Evolutionary conservation across 1,140 invertebrate species (phyloP), one percentile per base, ranked within the genome.

Genomic region (Tribolium madens): DNA sequence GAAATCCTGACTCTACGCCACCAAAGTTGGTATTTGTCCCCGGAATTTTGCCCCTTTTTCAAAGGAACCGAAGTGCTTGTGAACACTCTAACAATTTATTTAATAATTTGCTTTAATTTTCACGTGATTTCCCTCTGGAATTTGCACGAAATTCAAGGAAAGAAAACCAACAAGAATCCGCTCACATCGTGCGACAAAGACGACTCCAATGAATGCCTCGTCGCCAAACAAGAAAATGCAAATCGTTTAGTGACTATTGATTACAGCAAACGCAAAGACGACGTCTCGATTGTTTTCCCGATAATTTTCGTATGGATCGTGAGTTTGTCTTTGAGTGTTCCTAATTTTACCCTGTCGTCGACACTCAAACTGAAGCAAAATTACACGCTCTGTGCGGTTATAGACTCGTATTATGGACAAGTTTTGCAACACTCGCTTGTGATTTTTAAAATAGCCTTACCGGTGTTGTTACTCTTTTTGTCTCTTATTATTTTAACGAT

Each of bases 51-150:
- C 77, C 82, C 86, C 9, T 78, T 87, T 0, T 89, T 87, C 81
- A 81, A 86, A 57, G 89, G 89, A 13, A 81, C 87, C 4, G 87
- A 87, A 81, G 85, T 89, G 6, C 86, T 90, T 57, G 80, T 86
- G 2, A 87, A 88, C n/a, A 88, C 89, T 9, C 84, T 87, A 15
- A 85, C 85, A 4, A 79, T 88, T 4, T 90, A 90, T 78, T 84
- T 90, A 69, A 84, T 88, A 9, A 84, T 86, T 5, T 87, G 87
- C 10, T 82, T 89, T 46, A 87, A 88, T 26, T 85, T 90, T 50
- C 89, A 90, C 76, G 84, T 87, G 4, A 84, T 90, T n/a, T 88
- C 89, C 0, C 87, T 87, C 4, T 85, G 86, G 69, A 89, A 89
- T 78, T 74, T 89, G 1, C 70, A 82, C 26, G 73, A 79, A 33